phyloP scores from a whole-genome alignment of 2,113 vertebrate species.

The Malurus cyaneus region DNA sequence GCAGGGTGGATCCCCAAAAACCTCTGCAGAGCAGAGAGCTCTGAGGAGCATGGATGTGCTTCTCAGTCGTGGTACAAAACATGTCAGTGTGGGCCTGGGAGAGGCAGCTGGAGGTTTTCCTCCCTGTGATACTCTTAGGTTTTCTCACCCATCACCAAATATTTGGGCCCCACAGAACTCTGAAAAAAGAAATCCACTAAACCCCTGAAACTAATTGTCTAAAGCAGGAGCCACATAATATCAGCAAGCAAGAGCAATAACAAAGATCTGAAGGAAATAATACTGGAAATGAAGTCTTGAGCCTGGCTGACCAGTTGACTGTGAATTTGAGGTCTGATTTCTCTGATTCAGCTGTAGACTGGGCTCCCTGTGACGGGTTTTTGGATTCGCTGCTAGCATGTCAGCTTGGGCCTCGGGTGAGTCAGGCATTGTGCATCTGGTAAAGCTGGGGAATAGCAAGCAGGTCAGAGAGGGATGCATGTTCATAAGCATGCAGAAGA shows the following conservation, averaged over 20 bases:
- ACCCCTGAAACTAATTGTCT: not conserved
- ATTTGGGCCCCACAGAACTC: not conserved
- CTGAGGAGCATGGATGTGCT: not conserved
- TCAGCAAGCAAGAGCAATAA: not conserved
- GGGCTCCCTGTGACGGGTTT: rapidly evolving
- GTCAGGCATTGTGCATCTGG: not conserved
- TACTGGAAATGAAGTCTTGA: not conserved
- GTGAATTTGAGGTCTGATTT: not conserved
- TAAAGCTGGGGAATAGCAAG: not conserved
- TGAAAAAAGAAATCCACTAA: not conserved
- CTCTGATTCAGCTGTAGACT: not conserved
- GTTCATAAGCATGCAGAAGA: not conserved
- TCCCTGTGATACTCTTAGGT: not conserved
- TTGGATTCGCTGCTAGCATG: not conserved
- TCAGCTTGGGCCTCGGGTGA: not conserved
- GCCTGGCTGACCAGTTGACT: not conserved
- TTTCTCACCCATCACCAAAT: not conserved
- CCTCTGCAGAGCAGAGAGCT: not conserved
- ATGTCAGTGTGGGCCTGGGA: rapidly evolving
- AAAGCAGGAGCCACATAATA: not conserved
- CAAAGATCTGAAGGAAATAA: not conserved
- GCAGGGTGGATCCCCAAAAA: not conserved
- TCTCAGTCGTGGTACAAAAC: not conserved
- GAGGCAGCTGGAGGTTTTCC: not conserved
- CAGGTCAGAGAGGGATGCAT: not conserved